Percentiles rank a stretch among this genome's conserved stretches.
Conservation (phyloP, 2,797 vertebrate genomes). For the Semaprochilodus insignis region DNA sequence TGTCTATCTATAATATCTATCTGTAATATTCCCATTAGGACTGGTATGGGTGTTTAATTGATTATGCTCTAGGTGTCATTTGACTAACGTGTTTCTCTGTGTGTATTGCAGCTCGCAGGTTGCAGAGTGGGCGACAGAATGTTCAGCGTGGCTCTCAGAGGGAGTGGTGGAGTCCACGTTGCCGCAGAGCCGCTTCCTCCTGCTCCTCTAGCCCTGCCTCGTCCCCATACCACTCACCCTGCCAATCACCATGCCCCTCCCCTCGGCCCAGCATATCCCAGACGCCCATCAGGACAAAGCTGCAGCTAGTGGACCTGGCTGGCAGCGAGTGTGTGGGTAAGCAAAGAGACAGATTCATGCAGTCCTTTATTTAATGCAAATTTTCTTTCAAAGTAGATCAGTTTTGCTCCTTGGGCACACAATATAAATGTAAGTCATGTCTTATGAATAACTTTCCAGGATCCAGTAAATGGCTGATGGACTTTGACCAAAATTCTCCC, state of each 20-base stretch:
- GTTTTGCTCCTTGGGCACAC: too few species aligned
- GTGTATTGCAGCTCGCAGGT: slow-evolving; percentile 64
- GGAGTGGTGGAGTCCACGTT: slow-evolving; percentile 79
- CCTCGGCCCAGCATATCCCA: slow-evolving; percentile 67
- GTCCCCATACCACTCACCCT: slow-evolving; percentile 60
- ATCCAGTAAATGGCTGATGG: too few species aligned
- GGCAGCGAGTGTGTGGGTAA: slow-evolving; percentile 87
- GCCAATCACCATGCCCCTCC: slow-evolving; percentile 70
- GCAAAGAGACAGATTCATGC: slow-evolving; percentile 40
- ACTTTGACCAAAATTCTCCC: too few species aligned
- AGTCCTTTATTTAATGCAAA: neutral
- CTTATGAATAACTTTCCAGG: too few species aligned
- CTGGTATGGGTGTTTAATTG: neutral
- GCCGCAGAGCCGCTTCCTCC: slow-evolving; percentile 65
- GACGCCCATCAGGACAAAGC: slow-evolving; percentile 71
- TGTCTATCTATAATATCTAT: neutral
- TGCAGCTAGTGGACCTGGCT: slow-evolving; percentile 89
- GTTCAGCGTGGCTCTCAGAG: slow-evolving; percentile 63
- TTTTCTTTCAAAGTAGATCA: too few species aligned
- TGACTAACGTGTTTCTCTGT: neutral
- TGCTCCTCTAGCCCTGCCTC: slow-evolving; percentile 65
- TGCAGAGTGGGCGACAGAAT: slow-evolving; percentile 70
- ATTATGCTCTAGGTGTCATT: neutral
- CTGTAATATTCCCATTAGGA: neutral
- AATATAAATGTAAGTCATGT: too few species aligned